Evolutionary conservation across 2,888 invertebrate species (phyloP), one percentile per base, ranked within the genome.

Genomic region (Lacanobia oleracea): DNA sequence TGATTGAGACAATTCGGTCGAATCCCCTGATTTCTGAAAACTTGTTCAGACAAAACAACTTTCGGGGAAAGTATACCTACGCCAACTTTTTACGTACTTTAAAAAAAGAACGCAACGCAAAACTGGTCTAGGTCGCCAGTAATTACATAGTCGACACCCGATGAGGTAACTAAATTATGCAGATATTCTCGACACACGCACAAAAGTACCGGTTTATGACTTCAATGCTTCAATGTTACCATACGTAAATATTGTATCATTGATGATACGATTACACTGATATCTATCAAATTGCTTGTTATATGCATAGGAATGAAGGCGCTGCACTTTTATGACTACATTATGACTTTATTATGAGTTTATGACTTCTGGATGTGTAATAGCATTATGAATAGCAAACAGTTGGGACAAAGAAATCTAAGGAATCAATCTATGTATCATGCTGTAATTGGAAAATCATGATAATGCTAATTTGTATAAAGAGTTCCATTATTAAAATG

Each of bases 191-290:
- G 27, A 21, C 50, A 53, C 62, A 66, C 37, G 57, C 62, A 81
- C 37, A 37, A 62, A 50, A 14, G 73, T 43, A 59, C 80, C 45
- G 68, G 68, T 77, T 68, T 75, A 79, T 21, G 48, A 61, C 60
- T 59, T 63, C 62, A 72, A 75, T 69, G 68, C 60, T 59, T 63
- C 62, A 72, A 75, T 69, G 68, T 61, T 60, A 51, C 62, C 59
- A 71, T 53, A 76, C 76, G 81, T 75, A 74, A 85, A 79, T 72
- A 77, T 76, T 81, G 66, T 78, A 81, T 81, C 79, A 83, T 67
- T 75, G 78, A 81, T 82, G 71, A 65, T 54, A 21, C 16, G 79
- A 85, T 83, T 75, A 86, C 69, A 56, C 64, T 61, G 83, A 79
- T 81, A 67, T 71, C 60, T 78, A 85, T 81, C 81, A 72, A 76